Conservation (phyloP, 2,113 vertebrate species). For the Columba janthina region DNA sequence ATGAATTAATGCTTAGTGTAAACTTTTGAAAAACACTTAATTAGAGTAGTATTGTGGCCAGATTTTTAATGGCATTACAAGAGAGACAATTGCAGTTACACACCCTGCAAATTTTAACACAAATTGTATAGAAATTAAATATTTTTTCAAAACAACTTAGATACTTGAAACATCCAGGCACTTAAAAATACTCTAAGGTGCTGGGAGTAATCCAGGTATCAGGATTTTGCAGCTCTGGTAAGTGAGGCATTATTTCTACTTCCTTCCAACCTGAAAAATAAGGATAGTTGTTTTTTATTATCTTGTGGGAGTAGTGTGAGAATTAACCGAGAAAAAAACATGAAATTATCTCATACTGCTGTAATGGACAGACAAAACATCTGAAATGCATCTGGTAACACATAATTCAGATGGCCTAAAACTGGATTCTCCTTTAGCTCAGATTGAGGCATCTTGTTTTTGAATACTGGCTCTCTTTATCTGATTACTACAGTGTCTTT, state of each 20-base stretch:
- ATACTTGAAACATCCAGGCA: neutral
- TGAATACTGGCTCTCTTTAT: neutral
- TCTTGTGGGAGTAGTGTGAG: neutral
- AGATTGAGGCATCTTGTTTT: neutral
- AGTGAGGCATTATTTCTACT: neutral
- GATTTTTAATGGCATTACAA: neutral
- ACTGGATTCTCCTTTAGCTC: neutral
- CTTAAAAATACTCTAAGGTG: neutral
- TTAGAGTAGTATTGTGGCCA: neutral
- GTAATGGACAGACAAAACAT: neutral
- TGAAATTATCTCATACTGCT: neutral
- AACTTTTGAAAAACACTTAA: neutral
- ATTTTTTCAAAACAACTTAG: neutral
- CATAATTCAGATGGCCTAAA: neutral
- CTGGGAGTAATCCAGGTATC: neutral
- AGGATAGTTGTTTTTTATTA: neutral
- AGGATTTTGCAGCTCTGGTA: neutral
- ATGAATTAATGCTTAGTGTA: neutral
- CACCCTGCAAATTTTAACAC: neutral
- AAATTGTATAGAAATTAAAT: neutral
- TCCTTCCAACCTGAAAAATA: neutral
- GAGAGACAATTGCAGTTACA: neutral
- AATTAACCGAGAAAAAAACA: neutral
- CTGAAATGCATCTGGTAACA: neutral
- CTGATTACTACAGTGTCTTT: neutral